phyloP scores from a whole-genome alignment of 2,888 invertebrate species.

The Epistrophella euchroma region DNA sequence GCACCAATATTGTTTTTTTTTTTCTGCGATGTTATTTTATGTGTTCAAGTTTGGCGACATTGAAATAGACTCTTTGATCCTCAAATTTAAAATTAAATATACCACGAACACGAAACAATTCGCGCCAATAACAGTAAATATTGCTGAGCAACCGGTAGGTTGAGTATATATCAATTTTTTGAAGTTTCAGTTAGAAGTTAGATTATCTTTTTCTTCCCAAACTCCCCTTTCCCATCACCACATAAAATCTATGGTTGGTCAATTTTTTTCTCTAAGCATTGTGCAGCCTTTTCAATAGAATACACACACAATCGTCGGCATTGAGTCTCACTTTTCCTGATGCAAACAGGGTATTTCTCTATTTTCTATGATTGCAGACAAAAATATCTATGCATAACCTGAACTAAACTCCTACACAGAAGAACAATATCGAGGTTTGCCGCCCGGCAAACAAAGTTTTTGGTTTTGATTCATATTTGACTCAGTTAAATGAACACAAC shows the following conservation, averaged over 20 bases:
- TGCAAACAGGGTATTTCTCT: slow-evolving; percentile 45
- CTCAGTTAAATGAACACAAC: slow-evolving; percentile 5
- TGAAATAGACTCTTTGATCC: too few species aligned
- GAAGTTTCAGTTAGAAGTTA: too few species aligned
- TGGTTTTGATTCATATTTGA: slow-evolving; percentile 35
- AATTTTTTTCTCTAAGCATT: not conserved
- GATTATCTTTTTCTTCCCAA: not conserved
- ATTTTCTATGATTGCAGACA: slow-evolving; percentile 37
- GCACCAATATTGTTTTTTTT: too few species aligned
- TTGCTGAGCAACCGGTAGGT: too few species aligned
- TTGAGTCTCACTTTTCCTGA: slow-evolving; percentile 28
- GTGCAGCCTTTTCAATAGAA: slow-evolving; percentile 6
- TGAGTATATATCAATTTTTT: too few species aligned
- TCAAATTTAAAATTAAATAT: too few species aligned
- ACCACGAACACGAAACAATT: too few species aligned
- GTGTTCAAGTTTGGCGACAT: too few species aligned
- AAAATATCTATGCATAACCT: not conserved
- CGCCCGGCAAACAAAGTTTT: slow-evolving; percentile 29
- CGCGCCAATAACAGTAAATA: too few species aligned
- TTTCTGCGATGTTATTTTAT: too few species aligned
- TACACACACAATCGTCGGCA: slow-evolving; percentile 6
- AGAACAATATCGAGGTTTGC: slow-evolving; percentile 16
- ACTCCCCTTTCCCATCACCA: not conserved
- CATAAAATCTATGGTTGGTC: not conserved
- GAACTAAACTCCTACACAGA: slow-evolving; percentile 8